Conservation (phyloP, 2,797 vertebrate species). For the Cyclopterus lumpus region DNA sequence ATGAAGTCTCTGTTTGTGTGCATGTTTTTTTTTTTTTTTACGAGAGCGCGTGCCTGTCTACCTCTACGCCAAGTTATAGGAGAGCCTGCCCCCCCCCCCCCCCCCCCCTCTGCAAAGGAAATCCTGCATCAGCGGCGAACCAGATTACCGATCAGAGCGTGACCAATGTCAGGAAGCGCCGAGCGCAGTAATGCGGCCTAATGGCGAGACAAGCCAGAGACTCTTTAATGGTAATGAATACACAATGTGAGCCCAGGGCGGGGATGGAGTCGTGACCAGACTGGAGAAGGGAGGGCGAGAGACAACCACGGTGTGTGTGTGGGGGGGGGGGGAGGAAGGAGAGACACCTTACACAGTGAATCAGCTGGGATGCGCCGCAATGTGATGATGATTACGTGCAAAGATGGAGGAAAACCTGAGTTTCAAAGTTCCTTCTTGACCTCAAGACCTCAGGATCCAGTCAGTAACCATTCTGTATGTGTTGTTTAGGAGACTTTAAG, state of each 20-base stretch:
- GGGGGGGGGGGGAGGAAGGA: slow-evolving; percentile 15
- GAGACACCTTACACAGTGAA: neutral
- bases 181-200: slow-evolving; percentile 77
- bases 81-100: slow-evolving; percentile 31
- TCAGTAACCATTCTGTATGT: neutral
- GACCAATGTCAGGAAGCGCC: slow-evolving; percentile 76
- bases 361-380: neutral
- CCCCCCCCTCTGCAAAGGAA: slow-evolving; percentile 59
- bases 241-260: slow-evolving; percentile 76
- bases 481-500: too few species aligned
- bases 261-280: slow-evolving; percentile 71
- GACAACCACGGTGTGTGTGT: slow-evolving; percentile 42
- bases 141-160: slow-evolving; percentile 77
- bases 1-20: slow-evolving; percentile 35
- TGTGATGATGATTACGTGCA: neutral
- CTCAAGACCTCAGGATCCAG: neutral
- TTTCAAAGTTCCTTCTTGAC: neutral
- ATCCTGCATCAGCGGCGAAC: slow-evolving; percentile 71
- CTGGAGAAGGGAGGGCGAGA: slow-evolving; percentile 56
- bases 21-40: neutral
- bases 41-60: slow-evolving; percentile 12
- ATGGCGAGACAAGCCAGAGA: slow-evolving; percentile 77
- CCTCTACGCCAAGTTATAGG: slow-evolving; percentile 31
- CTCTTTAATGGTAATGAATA: slow-evolving; percentile 84
- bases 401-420: neutral